Evolutionary conservation across 2,888 invertebrate species (phyloP), one percentile per base, ranked within the genome.

Genomic region (Monopis laevigella): DNA sequence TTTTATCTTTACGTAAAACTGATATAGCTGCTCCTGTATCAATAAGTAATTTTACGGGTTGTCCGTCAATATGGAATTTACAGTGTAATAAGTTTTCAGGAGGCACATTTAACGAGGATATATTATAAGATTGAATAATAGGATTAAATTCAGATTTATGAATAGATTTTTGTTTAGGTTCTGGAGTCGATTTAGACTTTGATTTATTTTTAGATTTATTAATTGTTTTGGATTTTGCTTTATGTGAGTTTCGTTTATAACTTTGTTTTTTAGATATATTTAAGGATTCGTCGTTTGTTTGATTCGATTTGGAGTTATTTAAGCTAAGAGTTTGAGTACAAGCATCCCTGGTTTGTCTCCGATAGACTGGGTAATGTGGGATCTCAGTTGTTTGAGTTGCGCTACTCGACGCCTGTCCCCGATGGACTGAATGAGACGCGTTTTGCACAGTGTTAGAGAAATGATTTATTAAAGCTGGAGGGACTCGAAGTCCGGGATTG

Each of bases 21-120:
- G 55, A 54, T 6, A 54, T 51, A 13, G 44, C 52, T 4, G 54
- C 54, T 16, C 53, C 52, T 12, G 54, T 54, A 30, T 54, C 54
- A 8, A 52, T 44, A 14, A 53, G 32, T 10, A 51, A 32, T 7
- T 44, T 49, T 1, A 53, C 44, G 4, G 51, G 51, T 19, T 51
- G 36, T 6, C 46, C 46, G 44, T 51, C 46, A 3, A 52, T 35
- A 19, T 52, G 50, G 32, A 54, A 51, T 11, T 32, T 49, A 29
- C 52, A 52, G 39, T 52, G 50, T 30, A 52, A 34, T 18, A 52
- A 40, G 32, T 53, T 53, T 50, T 54, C 52, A 19, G 50, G 52
- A 41, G 53, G 52, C 7, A 53, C 42, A 35, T 54, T 54, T n/a
- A 52, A 30, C n/a, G 52, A 44, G 2, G 50, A 51, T 14, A 55